Conservation (phyloP, 2,888 invertebrate species). For the Drosophila mulleri region DNA sequence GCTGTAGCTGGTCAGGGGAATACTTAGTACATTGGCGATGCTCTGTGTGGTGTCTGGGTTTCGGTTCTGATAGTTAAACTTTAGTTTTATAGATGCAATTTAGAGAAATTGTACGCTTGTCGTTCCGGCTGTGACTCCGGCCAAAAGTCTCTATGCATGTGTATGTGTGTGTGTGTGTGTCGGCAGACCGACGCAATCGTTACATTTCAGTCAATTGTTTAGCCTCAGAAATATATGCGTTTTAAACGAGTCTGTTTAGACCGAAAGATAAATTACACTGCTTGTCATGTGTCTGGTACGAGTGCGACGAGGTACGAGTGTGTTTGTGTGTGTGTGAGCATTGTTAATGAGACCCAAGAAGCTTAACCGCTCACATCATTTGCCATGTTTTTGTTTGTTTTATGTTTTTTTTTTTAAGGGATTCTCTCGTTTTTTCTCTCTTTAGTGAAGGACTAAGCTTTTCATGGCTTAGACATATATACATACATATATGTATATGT, state of each 20-base stretch:
- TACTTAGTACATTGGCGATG: conserved; percentile 34
- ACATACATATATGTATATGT: neutral
- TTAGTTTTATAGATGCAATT: conserved; percentile 80
- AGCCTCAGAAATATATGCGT: conserved; percentile 60
- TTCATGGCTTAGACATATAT: conserved; percentile 12
- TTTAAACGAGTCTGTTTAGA: conserved; percentile 71
- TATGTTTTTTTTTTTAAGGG: neutral
- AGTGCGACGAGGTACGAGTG: conserved; percentile 1
- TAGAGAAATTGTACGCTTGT: conserved; percentile 68
- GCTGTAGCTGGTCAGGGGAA: conserved; percentile 36
- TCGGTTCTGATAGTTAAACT: conserved; percentile 69
- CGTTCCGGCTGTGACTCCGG: conserved; percentile 25
- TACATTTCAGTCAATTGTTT: conserved; percentile 79
- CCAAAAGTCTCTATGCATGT: conserved; percentile 6
- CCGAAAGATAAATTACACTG: conserved; percentile 69
- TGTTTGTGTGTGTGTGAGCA: conserved; percentile 29
- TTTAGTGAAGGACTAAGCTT: conserved; percentile 25
- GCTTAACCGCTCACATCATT: conserved; percentile 62
- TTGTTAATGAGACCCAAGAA: conserved; percentile 75
- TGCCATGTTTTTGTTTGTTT: conserved; percentile 36
- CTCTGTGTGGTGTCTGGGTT: conserved; percentile 23
- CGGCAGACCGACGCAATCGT: conserved; percentile 50
- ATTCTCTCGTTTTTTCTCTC: neutral
- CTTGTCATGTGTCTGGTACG: conserved; percentile 52
- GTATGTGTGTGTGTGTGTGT: conserved; percentile 16